Evolutionary conservation across 2,113 vertebrate species (phyloP).

Genomic region (Struthio camelus): DNA sequence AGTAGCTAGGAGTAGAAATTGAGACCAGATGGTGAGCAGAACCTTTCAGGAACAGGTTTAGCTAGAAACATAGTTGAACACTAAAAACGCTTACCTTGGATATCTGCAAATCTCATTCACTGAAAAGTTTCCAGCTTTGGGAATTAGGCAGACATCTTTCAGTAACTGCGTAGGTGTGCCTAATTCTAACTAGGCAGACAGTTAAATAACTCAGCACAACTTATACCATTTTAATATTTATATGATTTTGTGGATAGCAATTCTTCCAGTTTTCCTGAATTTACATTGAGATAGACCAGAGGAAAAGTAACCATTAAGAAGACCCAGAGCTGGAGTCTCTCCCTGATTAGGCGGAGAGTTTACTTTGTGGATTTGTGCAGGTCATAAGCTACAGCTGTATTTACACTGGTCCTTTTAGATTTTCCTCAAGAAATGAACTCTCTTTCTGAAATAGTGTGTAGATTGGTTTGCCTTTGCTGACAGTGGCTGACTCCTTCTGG

Average conservation of each 20-base stretch:
- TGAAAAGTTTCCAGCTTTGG: background rate
- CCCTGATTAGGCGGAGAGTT: background rate
- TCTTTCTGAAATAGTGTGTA: background rate
- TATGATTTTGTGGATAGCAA: background rate
- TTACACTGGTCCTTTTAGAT: background rate
- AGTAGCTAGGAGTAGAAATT: background rate
- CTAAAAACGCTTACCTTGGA: background rate
- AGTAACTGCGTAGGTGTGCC: background rate
- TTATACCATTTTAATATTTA: background rate
- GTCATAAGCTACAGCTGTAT: background rate
- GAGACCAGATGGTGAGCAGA: background rate
- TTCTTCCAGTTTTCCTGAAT: background rate
- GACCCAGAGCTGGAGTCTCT: background rate
- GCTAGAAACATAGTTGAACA: background rate
- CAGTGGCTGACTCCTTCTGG: background rate
- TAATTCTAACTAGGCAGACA: background rate
- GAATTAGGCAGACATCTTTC: background rate
- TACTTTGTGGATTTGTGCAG: background rate
- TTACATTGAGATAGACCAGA: background rate
- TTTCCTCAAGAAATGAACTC: background rate
- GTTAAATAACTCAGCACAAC: background rate
- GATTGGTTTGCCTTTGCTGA: background rate
- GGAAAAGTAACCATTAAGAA: background rate
- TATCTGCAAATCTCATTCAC: background rate
- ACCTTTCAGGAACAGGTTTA: background rate